Conservation (phyloP, 1,140 invertebrate genomes). For the Penaeus vannamei region DNA sequence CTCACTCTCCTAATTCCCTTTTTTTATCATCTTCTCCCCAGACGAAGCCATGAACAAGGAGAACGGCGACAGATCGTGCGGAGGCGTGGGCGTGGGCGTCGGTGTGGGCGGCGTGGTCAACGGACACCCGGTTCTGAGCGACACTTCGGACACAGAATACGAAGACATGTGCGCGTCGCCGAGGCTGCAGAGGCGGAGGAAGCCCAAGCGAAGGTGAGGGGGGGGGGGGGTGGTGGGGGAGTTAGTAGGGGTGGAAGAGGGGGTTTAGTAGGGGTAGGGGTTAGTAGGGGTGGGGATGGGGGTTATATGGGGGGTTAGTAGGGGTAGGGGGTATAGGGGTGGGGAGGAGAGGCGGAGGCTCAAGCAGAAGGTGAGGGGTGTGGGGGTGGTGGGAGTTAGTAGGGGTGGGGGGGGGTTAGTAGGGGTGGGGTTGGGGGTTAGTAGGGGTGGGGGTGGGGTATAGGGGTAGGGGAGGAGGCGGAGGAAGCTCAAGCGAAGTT, state of each 20-base stretch:
- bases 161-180: conserved; percentile 74
- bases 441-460: neutral
- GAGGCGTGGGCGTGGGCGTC: conserved; percentile 22
- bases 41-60: conserved; percentile 39
- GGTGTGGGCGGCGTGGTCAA: conserved; percentile 45
- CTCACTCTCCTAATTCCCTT: neutral
- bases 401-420: neutral
- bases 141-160: conserved; percentile 72
- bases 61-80: conserved; percentile 72
- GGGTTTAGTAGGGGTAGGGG: neutral
- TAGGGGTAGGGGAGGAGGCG: too few species aligned
- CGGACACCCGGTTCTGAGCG: conserved; percentile 54
- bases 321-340: too few species aligned
- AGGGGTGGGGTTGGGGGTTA: neutral
- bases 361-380: conserved; percentile 28
- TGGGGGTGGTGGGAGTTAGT: neutral
- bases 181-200: conserved; percentile 71
- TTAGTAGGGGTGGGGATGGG: too few species aligned
- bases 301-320: too few species aligned
- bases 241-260: neutral
- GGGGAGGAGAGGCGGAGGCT: too few species aligned
- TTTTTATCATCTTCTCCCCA: neutral
- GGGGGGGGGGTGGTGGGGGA: too few species aligned
- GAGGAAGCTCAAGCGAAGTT: too few species aligned
- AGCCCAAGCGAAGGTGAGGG: conserved; percentile 57